Conservation (phyloP, 92 coral and sea anemone species). For the Micromussa lordhowensis region DNA sequence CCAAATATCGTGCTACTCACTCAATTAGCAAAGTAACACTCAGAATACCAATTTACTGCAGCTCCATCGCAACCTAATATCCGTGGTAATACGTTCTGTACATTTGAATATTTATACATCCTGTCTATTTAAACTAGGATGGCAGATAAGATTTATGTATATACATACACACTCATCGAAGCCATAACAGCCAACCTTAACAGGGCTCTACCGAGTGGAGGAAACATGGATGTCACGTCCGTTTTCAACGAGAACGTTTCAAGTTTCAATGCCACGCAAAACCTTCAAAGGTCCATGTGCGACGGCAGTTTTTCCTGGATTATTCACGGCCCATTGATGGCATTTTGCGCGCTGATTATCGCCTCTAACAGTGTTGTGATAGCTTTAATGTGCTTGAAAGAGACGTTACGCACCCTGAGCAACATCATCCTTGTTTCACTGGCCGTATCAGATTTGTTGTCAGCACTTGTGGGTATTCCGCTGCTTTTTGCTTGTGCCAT, state of each 20-base stretch:
- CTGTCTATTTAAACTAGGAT: slow-evolving; percentile 1
- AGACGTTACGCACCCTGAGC: slow-evolving; percentile 29
- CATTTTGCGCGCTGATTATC: slow-evolving; percentile 36
- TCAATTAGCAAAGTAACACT: neutral
- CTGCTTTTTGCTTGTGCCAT: slow-evolving; percentile 50
- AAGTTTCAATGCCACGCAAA: neutral
- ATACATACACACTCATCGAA: neutral
- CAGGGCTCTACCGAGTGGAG: neutral
- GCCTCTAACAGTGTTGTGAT: slow-evolving; percentile 47
- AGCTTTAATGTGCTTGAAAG: slow-evolving; percentile 45
- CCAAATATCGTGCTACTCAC: neutral
- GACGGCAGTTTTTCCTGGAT: slow-evolving; percentile 15
- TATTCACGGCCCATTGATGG: slow-evolving; percentile 25
- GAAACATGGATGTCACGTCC: neutral
- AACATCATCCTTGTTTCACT: slow-evolving; percentile 63
- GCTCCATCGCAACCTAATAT: neutral
- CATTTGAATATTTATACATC: slow-evolving; percentile 2
- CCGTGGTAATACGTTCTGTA: neutral
- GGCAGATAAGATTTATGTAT: neutral
- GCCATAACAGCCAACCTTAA: neutral
- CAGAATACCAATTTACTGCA: neutral
- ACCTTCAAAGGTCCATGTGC: neutral
- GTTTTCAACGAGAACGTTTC: neutral
- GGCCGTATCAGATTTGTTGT: slow-evolving; percentile 63
- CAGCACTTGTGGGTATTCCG: slow-evolving; percentile 62